These are phyloP conservation scores for Bruchidius siliquastri DNA, from an alignment of 2,888 invertebrate genomes.

Conservation along the genomic window DNA sequence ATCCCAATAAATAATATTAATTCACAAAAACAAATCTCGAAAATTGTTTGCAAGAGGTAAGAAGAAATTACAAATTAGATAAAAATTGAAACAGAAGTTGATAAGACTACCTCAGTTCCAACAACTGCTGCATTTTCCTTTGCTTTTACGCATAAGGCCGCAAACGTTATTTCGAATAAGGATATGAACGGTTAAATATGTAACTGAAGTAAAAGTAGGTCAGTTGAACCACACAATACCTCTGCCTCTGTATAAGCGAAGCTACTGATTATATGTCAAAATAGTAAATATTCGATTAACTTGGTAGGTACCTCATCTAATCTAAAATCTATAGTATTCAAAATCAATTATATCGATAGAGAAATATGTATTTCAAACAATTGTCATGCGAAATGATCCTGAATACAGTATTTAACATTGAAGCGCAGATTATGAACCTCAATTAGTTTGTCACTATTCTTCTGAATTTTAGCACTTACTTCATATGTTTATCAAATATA, in stretches of 20 bases:
- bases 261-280: neutral
- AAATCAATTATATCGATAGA: no score
- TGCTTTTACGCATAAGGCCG: neutral
- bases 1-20: no score
- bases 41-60: no score
- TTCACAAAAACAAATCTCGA: no score
- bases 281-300: neutral
- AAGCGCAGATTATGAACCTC: neutral
- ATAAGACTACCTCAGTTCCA: neutral
- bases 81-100: no score
- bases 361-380: no score
- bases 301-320: no score
- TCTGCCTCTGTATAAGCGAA: neutral
- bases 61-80: no score
- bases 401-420: neutral
- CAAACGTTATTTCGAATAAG: neutral
- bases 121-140: neutral
- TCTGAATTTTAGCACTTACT: neutral
- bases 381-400: no score
- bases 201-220: neutral
- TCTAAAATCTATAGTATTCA: no score
- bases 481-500: neutral
- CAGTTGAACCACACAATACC: neutral
- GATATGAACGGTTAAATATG: neutral
- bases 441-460: neutral